Evolutionary conservation across 2,797 vertebrate genomes (phyloP), one percentile per base, ranked within the genome.

Genomic region (Nasua narica): DNA sequence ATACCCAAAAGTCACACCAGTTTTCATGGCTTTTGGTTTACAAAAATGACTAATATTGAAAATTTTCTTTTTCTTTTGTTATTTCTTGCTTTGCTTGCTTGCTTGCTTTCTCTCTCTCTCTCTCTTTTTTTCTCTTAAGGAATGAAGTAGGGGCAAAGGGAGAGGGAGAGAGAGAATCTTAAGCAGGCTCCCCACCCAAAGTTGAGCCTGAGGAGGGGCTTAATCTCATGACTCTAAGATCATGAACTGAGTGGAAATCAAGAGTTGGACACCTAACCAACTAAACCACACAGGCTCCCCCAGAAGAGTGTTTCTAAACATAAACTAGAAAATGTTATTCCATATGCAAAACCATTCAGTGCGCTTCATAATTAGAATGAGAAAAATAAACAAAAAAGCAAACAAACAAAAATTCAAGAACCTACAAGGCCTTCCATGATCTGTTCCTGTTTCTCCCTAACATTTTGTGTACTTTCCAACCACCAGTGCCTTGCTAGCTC

Each of bases 141-240:
- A 18, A 67, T 4, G 15, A 32, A 9, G 65, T 10, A 67, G n/a
- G 18, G 18, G 18, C n/a, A 67, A 35, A 67, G 18, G n/a, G 16
- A 67, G n/a, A 67, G n/a, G n/a, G n/a, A 67, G 65, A 67, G n/a
- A 35, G 18, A 35, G n/a, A 67, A 67, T 35, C n/a, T 21, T 67
- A 35, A 67, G 9, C 18, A 67, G n/a, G n/a, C 9, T 67, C 65
- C 65, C 19, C 8, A 19, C 62, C 62, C 18, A 67, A 35, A 4
- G n/a, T 19, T 9, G n/a, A 67, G n/a, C 18, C 65, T 0, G 4
- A 67, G 18, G 8, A 2, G 2, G n/a, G n/a, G n/a, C 4, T 67
- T 3, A 1, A 35, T 67, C 65, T 67, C 65, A 35, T 5, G 18
- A 67, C 65, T 19, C 65, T 67, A 16, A 67, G 3, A 67, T 67